Percentiles rank a stretch among this genome's conserved stretches.
Evolutionary conservation across 2,888 invertebrate species (phyloP).

Genomic region (Tetramorium bicarinatum): DNA sequence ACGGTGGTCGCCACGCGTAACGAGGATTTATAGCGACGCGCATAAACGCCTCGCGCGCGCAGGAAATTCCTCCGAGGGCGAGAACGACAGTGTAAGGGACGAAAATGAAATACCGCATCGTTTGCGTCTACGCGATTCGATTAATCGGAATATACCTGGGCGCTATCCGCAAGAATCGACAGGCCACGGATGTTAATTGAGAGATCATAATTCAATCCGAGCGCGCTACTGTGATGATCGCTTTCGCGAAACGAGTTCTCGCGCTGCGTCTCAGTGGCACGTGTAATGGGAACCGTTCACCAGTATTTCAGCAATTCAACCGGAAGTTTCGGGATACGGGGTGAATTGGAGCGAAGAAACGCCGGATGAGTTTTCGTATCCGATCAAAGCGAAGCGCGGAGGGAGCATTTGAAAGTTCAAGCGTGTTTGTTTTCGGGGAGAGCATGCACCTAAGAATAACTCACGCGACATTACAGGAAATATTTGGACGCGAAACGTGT

Average conservation of each 20-base stretch:
- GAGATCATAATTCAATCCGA: constrained; percentile 39
- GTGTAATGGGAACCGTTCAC: constrained; percentile 7
- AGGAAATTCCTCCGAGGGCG: constrained; percentile 4
- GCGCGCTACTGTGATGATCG: constrained; percentile 7
- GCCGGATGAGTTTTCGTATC: constrained; percentile 25
- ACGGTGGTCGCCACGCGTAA: neutral
- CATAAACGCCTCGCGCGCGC: neutral
- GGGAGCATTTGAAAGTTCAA: constrained; percentile 32
- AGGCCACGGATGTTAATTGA: constrained; percentile 44
- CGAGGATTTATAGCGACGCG: constrained; percentile 9
- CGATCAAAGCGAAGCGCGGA: constrained; percentile 15
- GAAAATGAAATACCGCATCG: neutral
- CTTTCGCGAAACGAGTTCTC: constrained; percentile 43
- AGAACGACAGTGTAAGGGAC: neutral
- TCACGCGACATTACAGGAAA: constrained; percentile 17
- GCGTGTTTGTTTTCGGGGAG: constrained; percentile 4
- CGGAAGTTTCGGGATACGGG: neutral
- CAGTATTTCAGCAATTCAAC: constrained; percentile 17
- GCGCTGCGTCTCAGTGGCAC: neutral
- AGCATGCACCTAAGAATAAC: constrained; percentile 14
- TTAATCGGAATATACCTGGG: constrained; percentile 58
- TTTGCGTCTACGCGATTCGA: constrained; percentile 49
- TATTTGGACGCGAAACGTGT: constrained; percentile 11
- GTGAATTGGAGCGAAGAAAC: neutral
- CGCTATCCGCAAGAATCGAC: constrained; percentile 58